Evolutionary conservation across 2,888 invertebrate genomes (phyloP).

Genomic region (Athalia cordata): DNA sequence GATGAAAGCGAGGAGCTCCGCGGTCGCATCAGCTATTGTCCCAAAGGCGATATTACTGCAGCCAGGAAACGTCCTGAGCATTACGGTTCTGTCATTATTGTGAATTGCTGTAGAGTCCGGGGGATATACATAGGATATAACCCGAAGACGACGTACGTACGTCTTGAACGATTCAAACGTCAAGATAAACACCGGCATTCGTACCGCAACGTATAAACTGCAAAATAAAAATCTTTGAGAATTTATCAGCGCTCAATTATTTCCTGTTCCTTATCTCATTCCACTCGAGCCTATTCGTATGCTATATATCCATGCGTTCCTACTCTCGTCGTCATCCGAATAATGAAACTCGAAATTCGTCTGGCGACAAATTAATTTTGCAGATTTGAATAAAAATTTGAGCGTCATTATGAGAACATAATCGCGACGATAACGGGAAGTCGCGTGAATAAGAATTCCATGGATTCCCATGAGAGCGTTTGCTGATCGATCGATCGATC

Average conservation of each 20-base stretch:
- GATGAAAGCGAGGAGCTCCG: slow-evolving; percentile 49
- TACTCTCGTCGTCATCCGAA: background rate
- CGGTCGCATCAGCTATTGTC: slow-evolving; percentile 24
- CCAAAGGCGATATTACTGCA: slow-evolving; percentile 45
- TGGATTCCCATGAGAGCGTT: background rate
- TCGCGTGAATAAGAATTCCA: background rate
- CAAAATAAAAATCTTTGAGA: slow-evolving; percentile 45
- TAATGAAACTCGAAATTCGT: no score
- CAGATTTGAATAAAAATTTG: no score
- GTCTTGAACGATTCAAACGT: slow-evolving; percentile 65
- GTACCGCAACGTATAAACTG: slow-evolving; percentile 36
- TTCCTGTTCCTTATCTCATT: slow-evolving; percentile 46
- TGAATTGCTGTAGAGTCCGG: slow-evolving; percentile 54
- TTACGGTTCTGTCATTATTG: slow-evolving; percentile 63
- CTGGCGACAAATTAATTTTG: no score
- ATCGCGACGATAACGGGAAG: no score
- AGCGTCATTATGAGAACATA: no score
- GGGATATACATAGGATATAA: slow-evolving; percentile 43
- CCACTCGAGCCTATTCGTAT: slow-evolving; percentile 17
- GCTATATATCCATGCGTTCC: slow-evolving; percentile 24
- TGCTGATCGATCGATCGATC: background rate
- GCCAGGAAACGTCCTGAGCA: slow-evolving; percentile 49
- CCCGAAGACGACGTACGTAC: slow-evolving; percentile 47
- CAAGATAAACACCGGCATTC: slow-evolving; percentile 60
- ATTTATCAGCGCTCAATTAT: slow-evolving; percentile 68